Evolutionary conservation across 2,888 invertebrate species (phyloP), one percentile per base, ranked within the genome.

Genomic region (Enoplolaimus lenunculus): DNA sequence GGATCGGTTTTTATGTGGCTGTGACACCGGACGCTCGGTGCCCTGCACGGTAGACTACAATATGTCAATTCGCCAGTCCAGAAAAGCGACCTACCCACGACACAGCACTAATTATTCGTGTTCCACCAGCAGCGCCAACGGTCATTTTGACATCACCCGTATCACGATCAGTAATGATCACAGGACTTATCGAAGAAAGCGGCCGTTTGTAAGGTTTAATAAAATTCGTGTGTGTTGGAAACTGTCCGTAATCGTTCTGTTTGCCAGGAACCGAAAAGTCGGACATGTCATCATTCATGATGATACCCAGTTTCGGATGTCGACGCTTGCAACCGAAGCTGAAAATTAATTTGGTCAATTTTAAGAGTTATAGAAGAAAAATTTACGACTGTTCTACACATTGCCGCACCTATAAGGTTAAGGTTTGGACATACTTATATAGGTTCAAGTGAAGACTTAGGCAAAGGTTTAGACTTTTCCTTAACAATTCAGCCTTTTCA

Each of bases 231-330:
- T 88, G 87, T 0, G 91, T 90, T 0, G 93, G 88, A 28, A 79
- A 77, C 66, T 82, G 77, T 3, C 82, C 83, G 73, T 80, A 83
- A 30, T 75, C 77, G 68, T 80, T 80, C 1, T 77, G 75, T 70
- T 78, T 78, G 31, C 79, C 75, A 0, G 89, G 89, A 1, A 88
- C 85, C 0, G 89, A 87, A 81, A 95, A 97, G 80, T 93, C 92
- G 77, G 91, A 90, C 91, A 93, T 92, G 78, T 89, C 88, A 77
- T 90, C 88, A 81, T 92, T 93, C 81, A 91, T 88, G n/a, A 95
- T 84, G 31, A 97, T 89, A 0, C 94, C 95, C 0, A 91, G 89
- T 70, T 85, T 85, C 28, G 79, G 81, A 0, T 91, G 91, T 0
- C 87, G 85, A 28, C 89, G 83, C 72, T 87, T 87, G 28, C 89